Base-by-base conservation (phyloP, 2,797 vertebrate genomes). In the Microcaecilia unicolor region DNA sequence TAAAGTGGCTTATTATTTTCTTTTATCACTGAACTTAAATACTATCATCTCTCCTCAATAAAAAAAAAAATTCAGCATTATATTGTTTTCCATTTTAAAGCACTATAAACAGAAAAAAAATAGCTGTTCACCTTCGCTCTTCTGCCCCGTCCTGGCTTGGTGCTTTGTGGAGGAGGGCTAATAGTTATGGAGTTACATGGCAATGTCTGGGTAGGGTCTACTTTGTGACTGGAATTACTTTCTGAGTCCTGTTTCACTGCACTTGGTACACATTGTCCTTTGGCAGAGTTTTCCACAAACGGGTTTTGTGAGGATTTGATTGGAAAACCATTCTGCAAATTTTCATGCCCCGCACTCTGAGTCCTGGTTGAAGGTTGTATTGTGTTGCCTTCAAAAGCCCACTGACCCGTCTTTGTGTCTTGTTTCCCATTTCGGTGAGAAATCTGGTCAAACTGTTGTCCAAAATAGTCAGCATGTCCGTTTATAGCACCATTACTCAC, bases 161-260 rank as follows among this genome's bases (percentile, higher is more conserved):
- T 70, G 69, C 61, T 97, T 77, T 91, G 91, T 37, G 93, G 93
- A 69, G 95, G 94, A 47, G 92, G 93, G 61, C 64, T 89, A 83
- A 98, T 85, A 60, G 91, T 80, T 72, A 98, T 86, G 28, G 91
- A 87, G 41, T 96, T 89, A 74, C 83, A 79, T 56, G 78, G 51
- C 57, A 67, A 62, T 57, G 69, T 54, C 44, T 66, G 70, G 23
- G 61, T 22, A 65, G 51, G 19, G 16, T 64, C 65, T 8, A 48
- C 56, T 26, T 47, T 50, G 47, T 39, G 31, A 18, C 18, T 15
- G 28, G 18, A 13, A 27, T 56, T 51, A 47, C 47, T 81, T 45
- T 72, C 73, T 52, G 64, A 72, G 72, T 80, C 74, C 66, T 74
- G 70, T 46, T 66, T 74, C 48, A 74, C 4, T 69, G 75, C 83